Evolutionary conservation across 2,888 invertebrate genomes (phyloP), one percentile per base, ranked within the genome.

Genomic region (Venusia cambrica): DNA sequence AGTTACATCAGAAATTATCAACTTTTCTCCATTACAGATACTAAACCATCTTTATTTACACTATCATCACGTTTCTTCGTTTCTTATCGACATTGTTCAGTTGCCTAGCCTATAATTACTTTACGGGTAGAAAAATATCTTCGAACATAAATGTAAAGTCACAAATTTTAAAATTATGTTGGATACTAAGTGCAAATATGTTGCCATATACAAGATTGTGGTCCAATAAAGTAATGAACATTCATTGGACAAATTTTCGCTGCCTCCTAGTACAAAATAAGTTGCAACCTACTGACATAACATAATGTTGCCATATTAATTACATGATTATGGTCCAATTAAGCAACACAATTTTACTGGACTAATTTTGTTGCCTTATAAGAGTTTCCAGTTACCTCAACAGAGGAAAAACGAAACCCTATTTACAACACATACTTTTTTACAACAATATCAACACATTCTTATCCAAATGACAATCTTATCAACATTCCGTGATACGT

Each of bases 71-170:
- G 49, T 75, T 65, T 52, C 51, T 79, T 83, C 81, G 81, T 79
- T 83, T 79, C 79, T 58, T 63, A 62, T 64, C 58, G 70, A 83
- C 80, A 79, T 80, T 81, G 79, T 81, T 73, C 72, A 66, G 76
- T 80, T 80, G 45, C 56, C 71, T 80, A 78, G 61, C 73, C 79
- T 81, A 80, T 10, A 31, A 15, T 14, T 46, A 50, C 49, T n/a
- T 37, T 35, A 25, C 21, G 18, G 15, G 13, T 34, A 42, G 26
- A 34, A 35, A 31, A 35, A 35, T 31, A 35, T 16, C 12, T 18
- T 39, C 3, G 1, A 31, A 40, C 17, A 6, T 8, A 13, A 31
- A 20, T 10, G 9, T 5, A 4, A 17, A n/a, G 14, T 4, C 6
- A 5, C 4, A 11, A 8, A n/a, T 8, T 27, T n/a, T n/a, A n/a